Conservation (phyloP, 2,113 vertebrate species). For the Zonotrichia leucophrys region DNA sequence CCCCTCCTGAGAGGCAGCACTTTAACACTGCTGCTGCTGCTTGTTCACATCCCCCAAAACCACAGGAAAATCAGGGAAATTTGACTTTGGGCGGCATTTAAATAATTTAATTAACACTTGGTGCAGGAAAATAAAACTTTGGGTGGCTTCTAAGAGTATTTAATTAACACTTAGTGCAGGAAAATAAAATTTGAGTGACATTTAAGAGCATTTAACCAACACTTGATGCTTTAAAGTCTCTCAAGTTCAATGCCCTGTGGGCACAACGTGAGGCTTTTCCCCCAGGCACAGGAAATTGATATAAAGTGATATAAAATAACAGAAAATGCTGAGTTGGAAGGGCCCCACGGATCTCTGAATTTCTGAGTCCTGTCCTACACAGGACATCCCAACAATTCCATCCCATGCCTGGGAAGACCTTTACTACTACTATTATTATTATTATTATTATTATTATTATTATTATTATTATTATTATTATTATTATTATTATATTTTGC, state of each 20-base stretch:
- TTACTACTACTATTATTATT: not conserved
- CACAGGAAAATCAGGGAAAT: not conserved
- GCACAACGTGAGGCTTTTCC: fast-evolving
- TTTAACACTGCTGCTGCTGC: not conserved
- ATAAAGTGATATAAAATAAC: fast-evolving
- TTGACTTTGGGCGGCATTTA: not conserved
- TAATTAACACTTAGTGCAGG: not conserved
- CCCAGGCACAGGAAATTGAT: not conserved
- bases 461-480: not conserved
- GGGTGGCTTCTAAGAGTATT: not conserved
- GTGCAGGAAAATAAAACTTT: not conserved
- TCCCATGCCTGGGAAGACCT: not conserved
- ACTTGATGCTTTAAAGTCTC: fast-evolving
- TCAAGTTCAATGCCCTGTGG: not conserved
- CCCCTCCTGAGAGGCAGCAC: not conserved
- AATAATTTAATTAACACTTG: not conserved
- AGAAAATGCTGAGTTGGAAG: not conserved
- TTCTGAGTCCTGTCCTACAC: not conserved
- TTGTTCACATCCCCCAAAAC: not conserved
- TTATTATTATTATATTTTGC: not conserved
- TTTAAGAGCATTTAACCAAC: not conserved
- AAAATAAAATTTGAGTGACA: not conserved
- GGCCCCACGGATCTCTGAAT: no score
- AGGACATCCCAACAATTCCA: not conserved
- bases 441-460: not conserved